phyloP scores from a whole-genome alignment of 2,888 invertebrate species.

The Pseudococcus jackbeardsleyi region DNA sequence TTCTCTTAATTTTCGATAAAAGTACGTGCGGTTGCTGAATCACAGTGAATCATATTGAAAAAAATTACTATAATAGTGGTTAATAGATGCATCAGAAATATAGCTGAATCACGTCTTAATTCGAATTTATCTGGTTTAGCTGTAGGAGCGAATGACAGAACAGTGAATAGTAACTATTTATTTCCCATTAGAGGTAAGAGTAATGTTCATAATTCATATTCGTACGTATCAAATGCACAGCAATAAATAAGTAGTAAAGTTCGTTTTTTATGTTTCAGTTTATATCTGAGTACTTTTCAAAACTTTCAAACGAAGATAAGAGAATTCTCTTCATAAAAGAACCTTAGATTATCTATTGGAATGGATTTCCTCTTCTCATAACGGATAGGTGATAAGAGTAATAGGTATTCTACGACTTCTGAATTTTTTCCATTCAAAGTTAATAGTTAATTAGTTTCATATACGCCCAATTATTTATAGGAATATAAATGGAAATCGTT shows the following conservation, averaged over 20 bases:
- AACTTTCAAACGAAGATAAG: background rate
- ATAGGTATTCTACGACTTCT: too few species aligned
- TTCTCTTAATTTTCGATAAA: background rate
- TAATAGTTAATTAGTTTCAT: too few species aligned
- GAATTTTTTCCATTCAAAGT: too few species aligned
- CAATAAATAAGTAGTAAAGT: background rate
- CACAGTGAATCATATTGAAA: constrained; percentile 28
- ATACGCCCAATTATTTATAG: background rate
- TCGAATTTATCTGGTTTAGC: constrained; percentile 19
- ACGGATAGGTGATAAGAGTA: too few species aligned
- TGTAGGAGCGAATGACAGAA: background rate
- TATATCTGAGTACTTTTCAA: background rate
- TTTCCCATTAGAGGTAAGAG: background rate
- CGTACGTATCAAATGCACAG: background rate
- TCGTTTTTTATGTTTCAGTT: constrained; percentile 15
- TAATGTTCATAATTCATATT: background rate
- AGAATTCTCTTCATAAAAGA: background rate
- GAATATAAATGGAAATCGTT: too few species aligned
- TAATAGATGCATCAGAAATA: constrained; percentile 1
- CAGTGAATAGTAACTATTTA: background rate
- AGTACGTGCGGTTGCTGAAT: background rate
- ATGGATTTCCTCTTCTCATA: too few species aligned
- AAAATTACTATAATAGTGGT: constrained; percentile 3
- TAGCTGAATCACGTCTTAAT: constrained; percentile 5
- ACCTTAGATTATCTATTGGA: too few species aligned